Base-by-base conservation (phyloP, 2,888 invertebrate species). In the Sericinus montela region DNA sequence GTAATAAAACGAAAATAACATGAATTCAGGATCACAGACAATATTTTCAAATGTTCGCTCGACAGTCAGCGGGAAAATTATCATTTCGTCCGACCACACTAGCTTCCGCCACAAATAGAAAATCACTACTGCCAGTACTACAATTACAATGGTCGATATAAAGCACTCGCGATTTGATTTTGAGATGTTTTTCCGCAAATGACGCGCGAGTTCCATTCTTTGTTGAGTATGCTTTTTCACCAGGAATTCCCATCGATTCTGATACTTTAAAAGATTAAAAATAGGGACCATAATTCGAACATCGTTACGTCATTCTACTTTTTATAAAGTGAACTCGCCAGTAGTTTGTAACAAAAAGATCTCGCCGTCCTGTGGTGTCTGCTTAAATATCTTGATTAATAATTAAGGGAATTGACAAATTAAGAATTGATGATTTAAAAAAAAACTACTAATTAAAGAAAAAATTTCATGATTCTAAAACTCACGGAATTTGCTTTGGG, bases 51-150 rank as follows among this genome's bases (percentile, higher is more conserved):
- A 43, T 38, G 43, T 34, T 39, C 48, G 25, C 35, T 11, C 35
- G 44, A 39, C 14, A 11, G 14, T 35, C 29, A 44, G 38, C 48
- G 48, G 48, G 44, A 49, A 44, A 49, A 39, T 7, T 39, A 35
- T 35, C 48, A 49, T 49, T 44, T 49, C 48, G 48, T 23, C 11
- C 32, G 9, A 42, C 16, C 44, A 39, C 38, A 71, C 75, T 57
- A 67, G 71, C 59, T 62, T 56, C 59, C 72, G 62, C 69, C 55
- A 46, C 64, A 55, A 59, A 60, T 56, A 70, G 62, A 67, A 71
- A 68, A 70, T 67, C 58, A 57, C 63, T 57, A 80, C 80, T 80
- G 76, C 32, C 43, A 5, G 37, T 36, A 19, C 29, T 34, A 9
- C 13, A 16, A 28, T n/a, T 11, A 19, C 34, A 39, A 16, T 48